Evolutionary conservation across 2,888 invertebrate genomes (phyloP).

Genomic region (Ophion ventricosus): DNA sequence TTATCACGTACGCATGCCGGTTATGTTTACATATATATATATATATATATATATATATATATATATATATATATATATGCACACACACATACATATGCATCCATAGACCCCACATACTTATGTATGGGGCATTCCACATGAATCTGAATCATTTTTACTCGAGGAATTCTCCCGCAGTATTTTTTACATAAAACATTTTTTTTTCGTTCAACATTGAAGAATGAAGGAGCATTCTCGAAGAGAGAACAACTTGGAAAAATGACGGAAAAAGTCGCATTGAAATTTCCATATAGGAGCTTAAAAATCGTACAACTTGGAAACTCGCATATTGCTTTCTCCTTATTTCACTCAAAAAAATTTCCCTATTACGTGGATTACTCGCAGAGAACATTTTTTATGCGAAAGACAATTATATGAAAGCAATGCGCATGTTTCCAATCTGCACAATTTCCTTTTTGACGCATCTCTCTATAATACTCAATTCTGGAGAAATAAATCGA

Average conservation of each 20-base stretch:
- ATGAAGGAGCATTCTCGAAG: background rate
- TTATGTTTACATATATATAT: background rate
- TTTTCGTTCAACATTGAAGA: background rate
- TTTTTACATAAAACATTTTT: background rate
- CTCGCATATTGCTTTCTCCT: too few species aligned
- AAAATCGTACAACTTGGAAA: background rate
- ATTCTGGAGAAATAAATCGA: too few species aligned
- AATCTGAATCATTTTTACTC: background rate
- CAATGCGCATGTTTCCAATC: too few species aligned
- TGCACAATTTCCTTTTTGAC: too few species aligned
- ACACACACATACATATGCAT: background rate
- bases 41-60: background rate
- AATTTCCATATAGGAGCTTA: background rate
- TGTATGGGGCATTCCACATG: background rate
- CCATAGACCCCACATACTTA: background rate
- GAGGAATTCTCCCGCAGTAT: background rate
- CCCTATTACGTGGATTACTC: too few species aligned
- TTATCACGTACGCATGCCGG: slow-evolving; percentile 1
- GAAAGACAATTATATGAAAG: too few species aligned
- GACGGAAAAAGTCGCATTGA: background rate
- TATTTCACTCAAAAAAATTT: too few species aligned
- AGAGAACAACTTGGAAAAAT: background rate
- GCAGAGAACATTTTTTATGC: too few species aligned
- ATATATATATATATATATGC: background rate
- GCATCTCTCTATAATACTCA: too few species aligned